Evolutionary conservation across 2,888 invertebrate genomes (phyloP), one percentile per base, ranked within the genome.

Genomic region (Liposcelis brunnea): DNA sequence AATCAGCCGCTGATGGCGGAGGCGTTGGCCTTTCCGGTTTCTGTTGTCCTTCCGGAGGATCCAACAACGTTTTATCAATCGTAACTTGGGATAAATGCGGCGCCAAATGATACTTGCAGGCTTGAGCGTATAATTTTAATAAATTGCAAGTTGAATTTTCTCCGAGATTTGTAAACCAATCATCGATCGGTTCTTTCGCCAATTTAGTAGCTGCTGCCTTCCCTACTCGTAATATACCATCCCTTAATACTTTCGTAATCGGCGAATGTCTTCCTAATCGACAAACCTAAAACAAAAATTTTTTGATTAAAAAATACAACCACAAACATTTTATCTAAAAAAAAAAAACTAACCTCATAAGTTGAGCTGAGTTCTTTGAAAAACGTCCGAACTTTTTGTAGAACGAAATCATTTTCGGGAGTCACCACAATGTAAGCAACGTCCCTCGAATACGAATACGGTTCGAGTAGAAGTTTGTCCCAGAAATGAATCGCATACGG

Each of bases 381-480:
- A 71, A 90, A 97, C 6, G 76, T 74, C 52, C 79, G 75, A 2
- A 90, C 79, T 55, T 80, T 78, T 35, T 74, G 75, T 42, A 84
- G 65, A 32, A 93, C 72, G 51, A 77, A 80, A 47, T 90, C 86
- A 58, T 80, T 85, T 58, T 97, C 95, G 0, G 97, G 94, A 31
- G 91, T 82, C 0, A 98, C 76, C 6, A 95, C 90, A 33, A 95
- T 74, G 61, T 97, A 99, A 18, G 87, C 90, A 1, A 98, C 79
- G 61, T 98, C 95, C 31, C 95, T 72, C 4, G 89, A 75, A 59
- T 87, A 86, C n/a, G 93, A 84, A 62, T 91, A 94, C 0, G 98
- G 98, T 61, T 97, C 95, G 10, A 98, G 67, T n/a, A 87, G 68
- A n/a, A 97, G 71, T 56, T 90, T 83, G 62, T 98, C 97, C 97